Evolutionary conservation across 2,888 invertebrate genomes (phyloP), one percentile per base, ranked within the genome.

Genomic region (Parelbella ahira): DNA sequence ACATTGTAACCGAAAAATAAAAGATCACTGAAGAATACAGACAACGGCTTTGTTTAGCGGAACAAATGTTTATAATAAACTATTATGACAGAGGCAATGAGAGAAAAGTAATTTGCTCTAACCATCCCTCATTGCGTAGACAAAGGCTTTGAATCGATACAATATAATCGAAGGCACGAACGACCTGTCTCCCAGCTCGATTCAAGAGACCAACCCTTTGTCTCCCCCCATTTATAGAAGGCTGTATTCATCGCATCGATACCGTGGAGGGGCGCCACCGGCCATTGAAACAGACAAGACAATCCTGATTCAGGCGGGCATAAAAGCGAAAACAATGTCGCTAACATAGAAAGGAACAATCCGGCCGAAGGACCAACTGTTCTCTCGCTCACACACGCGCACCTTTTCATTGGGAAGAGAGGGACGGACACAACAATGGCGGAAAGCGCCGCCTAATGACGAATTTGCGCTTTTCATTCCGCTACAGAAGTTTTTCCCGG

Each of bases 381-480:
- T 67, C 60, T 83, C 81, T 66, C 74, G 47, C 70, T 46, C 59
- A 50, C 71, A 49, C 48, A 47, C 49, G 48, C 45, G 50, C 42
- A 41, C 51, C 53, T 45, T 29, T 46, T 18, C 28, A 42, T 44
- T 19, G 52, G 68, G 51, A 51, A 23, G 67, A 79, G 54, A 45
- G 68, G 66, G 73, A 80, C 53, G 58, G 65, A 52, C 53, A 66
- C 69, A 77, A 84, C 80, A 86, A 84, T 83, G 81, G 78, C 75
- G 83, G 83, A 77, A 83, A 84, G 77, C 83, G 83, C 82, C 81
- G 79, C 80, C 87, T 86, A 87, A 87, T 87, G 87, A 84, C 87
- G 87, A 87, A 87, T 87, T 87, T 87, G 87, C 86, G 87, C 86
- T 87, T 86, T 87, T 87, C 87, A 87, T 86, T 84, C 82, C 84